These are phyloP conservation scores for Adelphocoris suturalis DNA, from an alignment of 2,888 invertebrate species.

Conservation along the genomic window DNA sequence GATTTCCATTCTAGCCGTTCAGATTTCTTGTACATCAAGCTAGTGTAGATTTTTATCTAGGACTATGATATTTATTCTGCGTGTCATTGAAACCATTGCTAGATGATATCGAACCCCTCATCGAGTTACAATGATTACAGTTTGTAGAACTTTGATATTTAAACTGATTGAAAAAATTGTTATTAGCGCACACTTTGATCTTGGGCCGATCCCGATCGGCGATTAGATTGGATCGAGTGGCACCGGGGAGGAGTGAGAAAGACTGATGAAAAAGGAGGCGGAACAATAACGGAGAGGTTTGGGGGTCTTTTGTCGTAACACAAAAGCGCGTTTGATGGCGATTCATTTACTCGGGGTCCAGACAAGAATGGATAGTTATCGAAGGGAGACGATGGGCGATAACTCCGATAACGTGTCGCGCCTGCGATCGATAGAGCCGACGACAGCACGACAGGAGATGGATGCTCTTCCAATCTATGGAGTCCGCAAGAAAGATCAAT, in stretches of 20 bases:
- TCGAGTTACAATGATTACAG: slow-evolving; percentile 14
- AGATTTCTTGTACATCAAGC: no score
- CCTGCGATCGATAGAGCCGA: neutral
- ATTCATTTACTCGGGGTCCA: slow-evolving; percentile 25
- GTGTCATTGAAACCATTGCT: neutral
- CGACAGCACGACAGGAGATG: neutral
- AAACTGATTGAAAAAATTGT: neutral
- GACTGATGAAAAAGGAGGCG: neutral
- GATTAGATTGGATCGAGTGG: slow-evolving; percentile 11
- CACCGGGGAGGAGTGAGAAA: neutral
- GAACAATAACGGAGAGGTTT: slow-evolving; percentile 1
- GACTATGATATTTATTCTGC: neutral
- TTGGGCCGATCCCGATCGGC: neutral
- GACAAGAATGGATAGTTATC: slow-evolving; percentile 42
- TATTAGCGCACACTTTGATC: slow-evolving; percentile 34
- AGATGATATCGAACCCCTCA: neutral
- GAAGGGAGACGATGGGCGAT: slow-evolving; percentile 11
- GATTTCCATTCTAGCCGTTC: no score
- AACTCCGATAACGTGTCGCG: neutral
- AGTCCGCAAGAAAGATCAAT: no score
- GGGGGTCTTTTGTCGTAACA: slow-evolving; percentile 9
- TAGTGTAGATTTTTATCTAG: neutral
- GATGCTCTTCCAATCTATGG: neutral
- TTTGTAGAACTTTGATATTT: neutral
- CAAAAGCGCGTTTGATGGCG: slow-evolving; percentile 38